A percentile compares a stretch with the other conserved stretches of the same genome.
These are phyloP conservation scores for Nemurella pictetii DNA, from an alignment of 2,888 invertebrate species.

Conservation along the genomic window DNA sequence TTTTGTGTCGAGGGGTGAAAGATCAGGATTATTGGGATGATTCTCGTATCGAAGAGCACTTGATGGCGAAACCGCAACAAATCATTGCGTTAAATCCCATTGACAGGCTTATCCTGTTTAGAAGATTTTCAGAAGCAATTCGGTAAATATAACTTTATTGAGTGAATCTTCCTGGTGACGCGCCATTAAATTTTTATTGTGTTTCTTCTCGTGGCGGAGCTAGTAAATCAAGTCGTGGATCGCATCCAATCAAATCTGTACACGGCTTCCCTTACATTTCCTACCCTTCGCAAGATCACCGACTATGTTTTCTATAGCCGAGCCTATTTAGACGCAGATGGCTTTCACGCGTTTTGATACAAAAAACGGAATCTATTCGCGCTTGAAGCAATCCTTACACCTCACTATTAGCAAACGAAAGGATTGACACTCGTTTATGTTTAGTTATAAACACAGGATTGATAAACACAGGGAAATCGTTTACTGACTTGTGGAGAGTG, in stretches of 20 bases:
- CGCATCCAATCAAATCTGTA: constrained; percentile 38
- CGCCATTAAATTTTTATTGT: constrained; percentile 40
- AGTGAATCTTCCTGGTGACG: constrained; percentile 36
- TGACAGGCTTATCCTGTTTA: constrained; percentile 28
- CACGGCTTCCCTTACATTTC: constrained; percentile 5
- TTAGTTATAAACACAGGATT: background rate
- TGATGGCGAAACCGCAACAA: constrained; percentile 15
- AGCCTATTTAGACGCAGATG: background rate
- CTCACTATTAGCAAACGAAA: no score
- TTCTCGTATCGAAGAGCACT: constrained; percentile 8
- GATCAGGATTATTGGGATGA: background rate
- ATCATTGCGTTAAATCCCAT: constrained; percentile 16
- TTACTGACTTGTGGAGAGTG: no score
- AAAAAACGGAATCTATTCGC: no score
- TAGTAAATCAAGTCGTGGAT: constrained; percentile 36
- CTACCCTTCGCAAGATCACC: background rate
- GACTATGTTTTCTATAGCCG: background rate
- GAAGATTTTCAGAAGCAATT: constrained; percentile 30
- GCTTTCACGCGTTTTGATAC: background rate
- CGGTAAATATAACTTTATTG: constrained; percentile 32
- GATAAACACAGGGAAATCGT: background rate
- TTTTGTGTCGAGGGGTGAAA: background rate
- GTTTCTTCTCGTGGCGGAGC: constrained; percentile 32
- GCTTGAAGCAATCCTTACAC: no score
- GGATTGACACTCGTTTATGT: no score